Evolutionary conservation across 2,797 vertebrate species (phyloP).

Genomic region (Florisuga fusca): DNA sequence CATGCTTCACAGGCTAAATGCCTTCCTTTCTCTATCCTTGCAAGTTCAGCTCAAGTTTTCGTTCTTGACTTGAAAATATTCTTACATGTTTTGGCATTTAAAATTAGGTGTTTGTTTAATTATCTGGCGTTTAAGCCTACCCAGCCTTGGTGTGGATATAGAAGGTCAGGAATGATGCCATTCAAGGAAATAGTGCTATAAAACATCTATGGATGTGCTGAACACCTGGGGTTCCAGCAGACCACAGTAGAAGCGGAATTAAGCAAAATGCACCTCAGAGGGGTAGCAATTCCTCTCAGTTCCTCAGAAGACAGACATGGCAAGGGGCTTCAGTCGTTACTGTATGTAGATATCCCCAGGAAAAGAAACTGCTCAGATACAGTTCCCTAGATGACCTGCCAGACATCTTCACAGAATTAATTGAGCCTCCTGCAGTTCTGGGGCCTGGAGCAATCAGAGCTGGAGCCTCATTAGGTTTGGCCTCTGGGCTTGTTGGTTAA

Average conservation of each 20-base stretch:
- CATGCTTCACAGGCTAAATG: not conserved
- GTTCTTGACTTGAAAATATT: not conserved
- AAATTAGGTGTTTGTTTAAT: not conserved
- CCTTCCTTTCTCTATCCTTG: not conserved
- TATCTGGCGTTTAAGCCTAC: not conserved
- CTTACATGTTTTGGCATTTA: not conserved
- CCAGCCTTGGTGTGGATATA: not conserved
- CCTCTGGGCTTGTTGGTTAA: not conserved
- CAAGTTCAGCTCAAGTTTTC: not conserved
- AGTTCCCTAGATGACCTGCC: not conserved
- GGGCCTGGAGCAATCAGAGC: not conserved
- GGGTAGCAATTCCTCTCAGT: not conserved
- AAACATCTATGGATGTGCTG: not conserved
- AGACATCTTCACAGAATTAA: not conserved
- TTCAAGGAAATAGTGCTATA: not conserved
- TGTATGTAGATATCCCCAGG: not conserved
- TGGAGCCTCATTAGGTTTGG: not conserved
- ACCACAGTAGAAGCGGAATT: not conserved
- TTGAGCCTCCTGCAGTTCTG: not conserved
- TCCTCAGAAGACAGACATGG: not conserved
- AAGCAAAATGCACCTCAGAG: not conserved
- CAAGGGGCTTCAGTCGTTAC: not conserved
- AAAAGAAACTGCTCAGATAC: not conserved
- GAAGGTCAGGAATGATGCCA: not conserved
- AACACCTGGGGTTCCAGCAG: fast-evolving